These are phyloP conservation scores for Tipula lateralis DNA, from an alignment of 2,888 invertebrate genomes.

Conservation along the genomic window DNA sequence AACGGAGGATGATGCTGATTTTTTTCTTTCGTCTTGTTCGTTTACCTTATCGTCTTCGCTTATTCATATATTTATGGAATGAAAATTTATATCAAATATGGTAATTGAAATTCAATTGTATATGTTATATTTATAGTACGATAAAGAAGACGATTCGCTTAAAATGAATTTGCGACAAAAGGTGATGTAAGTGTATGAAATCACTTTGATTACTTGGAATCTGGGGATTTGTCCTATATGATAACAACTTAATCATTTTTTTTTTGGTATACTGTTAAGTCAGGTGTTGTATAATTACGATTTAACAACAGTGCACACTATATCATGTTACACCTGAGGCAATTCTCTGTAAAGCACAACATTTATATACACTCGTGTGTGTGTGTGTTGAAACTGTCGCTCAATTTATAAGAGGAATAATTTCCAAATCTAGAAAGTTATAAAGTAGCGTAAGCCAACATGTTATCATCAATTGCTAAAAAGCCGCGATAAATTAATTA, in stretches of 20 bases:
- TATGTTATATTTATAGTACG: background rate
- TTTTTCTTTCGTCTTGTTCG: background rate
- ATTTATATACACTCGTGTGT: background rate
- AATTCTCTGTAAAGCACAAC: background rate
- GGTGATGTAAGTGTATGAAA: background rate
- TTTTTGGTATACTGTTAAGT: background rate
- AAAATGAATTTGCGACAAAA: background rate
- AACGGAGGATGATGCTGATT: background rate
- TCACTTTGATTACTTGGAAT: background rate
- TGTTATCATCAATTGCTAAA: background rate
- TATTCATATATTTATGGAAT: background rate
- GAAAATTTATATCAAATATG: slow-evolving; percentile 1
- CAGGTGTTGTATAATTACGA: background rate
- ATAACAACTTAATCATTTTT: background rate
- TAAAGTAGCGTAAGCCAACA: background rate
- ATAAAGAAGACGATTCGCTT: background rate
- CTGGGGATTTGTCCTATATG: background rate
- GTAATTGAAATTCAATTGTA: background rate
- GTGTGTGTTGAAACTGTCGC: background rate
- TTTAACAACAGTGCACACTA: background rate
- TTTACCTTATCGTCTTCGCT: background rate
- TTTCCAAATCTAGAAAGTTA: background rate
- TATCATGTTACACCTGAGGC: background rate
- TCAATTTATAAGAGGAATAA: background rate
- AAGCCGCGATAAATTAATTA: slow-evolving; percentile 7